Conservation (phyloP, 2,113 vertebrate species). For the Tragelaphus scriptus region DNA sequence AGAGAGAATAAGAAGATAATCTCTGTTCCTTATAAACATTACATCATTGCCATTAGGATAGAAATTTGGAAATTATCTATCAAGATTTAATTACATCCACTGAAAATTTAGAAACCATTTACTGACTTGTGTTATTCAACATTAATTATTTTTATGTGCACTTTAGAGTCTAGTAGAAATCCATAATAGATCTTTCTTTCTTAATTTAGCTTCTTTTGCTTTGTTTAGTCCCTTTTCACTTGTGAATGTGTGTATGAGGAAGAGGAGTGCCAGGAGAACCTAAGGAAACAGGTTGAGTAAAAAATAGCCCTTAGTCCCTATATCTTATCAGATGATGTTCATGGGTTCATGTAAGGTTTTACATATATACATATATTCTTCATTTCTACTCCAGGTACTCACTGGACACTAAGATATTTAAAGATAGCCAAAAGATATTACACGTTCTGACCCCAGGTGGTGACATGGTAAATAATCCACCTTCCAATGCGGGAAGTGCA, state of each 20-base stretch:
- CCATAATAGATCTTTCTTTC: neutral
- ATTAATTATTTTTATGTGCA: neutral
- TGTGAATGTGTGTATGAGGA: neutral
- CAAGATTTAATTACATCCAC: neutral
- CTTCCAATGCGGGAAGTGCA: no score
- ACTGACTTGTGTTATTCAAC: neutral
- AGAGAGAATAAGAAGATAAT: neutral
- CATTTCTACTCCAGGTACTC: neutral
- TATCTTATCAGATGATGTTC: neutral
- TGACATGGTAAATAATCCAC: no score
- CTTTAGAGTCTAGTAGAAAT: fast-evolving
- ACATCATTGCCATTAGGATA: neutral
- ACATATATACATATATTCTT: neutral
- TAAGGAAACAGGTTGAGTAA: neutral
- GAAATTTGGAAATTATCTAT: neutral
- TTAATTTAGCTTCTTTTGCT: neutral
- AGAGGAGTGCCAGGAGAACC: neutral
- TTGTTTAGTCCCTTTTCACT: neutral
- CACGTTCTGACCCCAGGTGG: neutral
- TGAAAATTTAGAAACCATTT: neutral
- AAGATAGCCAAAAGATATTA: neutral
- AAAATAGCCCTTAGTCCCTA: neutral
- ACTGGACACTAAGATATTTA: neutral
- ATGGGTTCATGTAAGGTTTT: neutral
- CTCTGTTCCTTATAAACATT: neutral